Conservation (phyloP, 1,140 invertebrate genomes). For the Arion vulgaris region DNA sequence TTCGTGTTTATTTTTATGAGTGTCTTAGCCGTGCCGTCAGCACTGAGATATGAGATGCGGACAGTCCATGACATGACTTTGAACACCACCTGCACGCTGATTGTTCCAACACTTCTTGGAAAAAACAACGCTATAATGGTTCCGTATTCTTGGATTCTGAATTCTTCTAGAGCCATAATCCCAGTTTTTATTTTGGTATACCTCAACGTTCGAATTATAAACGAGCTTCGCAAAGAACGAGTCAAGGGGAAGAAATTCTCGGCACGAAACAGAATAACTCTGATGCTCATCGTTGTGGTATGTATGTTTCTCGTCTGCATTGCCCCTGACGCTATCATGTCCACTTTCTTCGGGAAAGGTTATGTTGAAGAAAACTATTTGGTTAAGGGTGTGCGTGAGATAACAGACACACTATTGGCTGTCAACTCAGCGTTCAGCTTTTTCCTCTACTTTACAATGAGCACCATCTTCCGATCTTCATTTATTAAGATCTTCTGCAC, state of each 20-base stretch:
- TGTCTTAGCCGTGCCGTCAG: constrained; percentile 63
- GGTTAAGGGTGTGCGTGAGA: constrained; percentile 79
- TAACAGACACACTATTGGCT: constrained; percentile 83
- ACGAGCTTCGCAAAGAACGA: constrained; percentile 76
- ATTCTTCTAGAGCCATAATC: constrained; percentile 79
- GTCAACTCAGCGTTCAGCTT: constrained; percentile 84
- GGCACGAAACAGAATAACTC: constrained; percentile 78
- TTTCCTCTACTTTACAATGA: constrained; percentile 84
- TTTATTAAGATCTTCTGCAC: constrained; percentile 46
- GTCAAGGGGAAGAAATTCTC: constrained; percentile 63
- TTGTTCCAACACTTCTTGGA: constrained; percentile 60
- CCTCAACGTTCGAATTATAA: constrained; percentile 80
- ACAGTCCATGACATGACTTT: constrained; percentile 36
- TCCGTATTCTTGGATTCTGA: constrained; percentile 80
- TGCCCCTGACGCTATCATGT: constrained; percentile 80
- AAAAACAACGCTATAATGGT: constrained; percentile 76
- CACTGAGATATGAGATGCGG: constrained; percentile 62
- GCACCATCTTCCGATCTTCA: constrained; percentile 78
- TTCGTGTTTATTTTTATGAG: constrained; percentile 66
- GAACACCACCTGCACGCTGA: constrained; percentile 49
- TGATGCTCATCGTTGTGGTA: constrained; percentile 85
- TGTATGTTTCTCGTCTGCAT: constrained; percentile 84
- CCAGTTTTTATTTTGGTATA: constrained; percentile 71
- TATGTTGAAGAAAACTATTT: constrained; percentile 71
- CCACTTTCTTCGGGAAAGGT: constrained; percentile 71